Percentiles rank a stretch among this genome's conserved stretches.
Evolutionary conservation across 2,888 invertebrate genomes (phyloP).

Genomic region (Protonemura montana): DNA sequence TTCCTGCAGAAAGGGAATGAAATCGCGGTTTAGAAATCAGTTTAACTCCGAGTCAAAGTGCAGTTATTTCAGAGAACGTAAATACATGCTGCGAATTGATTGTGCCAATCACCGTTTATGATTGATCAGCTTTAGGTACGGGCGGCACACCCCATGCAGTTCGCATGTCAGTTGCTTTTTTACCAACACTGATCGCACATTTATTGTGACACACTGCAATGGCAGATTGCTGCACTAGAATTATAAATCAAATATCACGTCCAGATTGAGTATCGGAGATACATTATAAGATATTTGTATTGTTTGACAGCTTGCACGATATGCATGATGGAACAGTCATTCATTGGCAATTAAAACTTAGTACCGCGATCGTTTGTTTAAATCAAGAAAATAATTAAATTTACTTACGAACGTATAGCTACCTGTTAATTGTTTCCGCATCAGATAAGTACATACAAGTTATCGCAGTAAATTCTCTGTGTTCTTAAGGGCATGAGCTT

Average conservation of each 20-base stretch:
- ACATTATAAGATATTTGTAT: background rate
- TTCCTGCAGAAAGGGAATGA: too few relatives aligned
- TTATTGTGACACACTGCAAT: background rate
- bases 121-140: background rate
- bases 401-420: background rate
- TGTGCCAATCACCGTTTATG: background rate
- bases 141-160: background rate
- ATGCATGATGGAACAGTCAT: background rate
- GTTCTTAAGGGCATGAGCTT: background rate
- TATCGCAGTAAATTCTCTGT: background rate
- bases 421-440: background rate
- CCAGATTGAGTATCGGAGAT: background rate
- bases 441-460: background rate
- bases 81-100: background rate
- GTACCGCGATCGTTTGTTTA: background rate
- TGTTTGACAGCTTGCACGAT: slow-evolving; percentile 7
- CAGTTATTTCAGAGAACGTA: background rate
- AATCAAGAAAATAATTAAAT: background rate
- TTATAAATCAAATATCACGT: background rate
- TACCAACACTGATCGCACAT: background rate
- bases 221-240: background rate
- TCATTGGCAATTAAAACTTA: background rate
- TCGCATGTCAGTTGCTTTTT: background rate
- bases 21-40: background rate
- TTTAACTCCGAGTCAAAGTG: background rate